Evolutionary conservation across 2,797 vertebrate genomes (phyloP), one percentile per base, ranked within the genome.

Genomic region (Cuculus canorus): DNA sequence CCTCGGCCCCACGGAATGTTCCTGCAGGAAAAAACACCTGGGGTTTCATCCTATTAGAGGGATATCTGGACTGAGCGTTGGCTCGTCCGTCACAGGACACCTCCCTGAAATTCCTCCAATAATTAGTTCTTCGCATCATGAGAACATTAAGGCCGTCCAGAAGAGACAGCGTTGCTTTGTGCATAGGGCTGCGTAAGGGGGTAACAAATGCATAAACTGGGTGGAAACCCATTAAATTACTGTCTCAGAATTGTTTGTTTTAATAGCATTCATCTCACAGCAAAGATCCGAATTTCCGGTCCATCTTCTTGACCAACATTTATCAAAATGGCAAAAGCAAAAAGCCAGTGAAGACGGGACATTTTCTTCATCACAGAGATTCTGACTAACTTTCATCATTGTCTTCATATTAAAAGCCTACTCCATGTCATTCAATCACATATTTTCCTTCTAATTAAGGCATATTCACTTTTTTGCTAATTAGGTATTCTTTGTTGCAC

Each of bases 401-500:
- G 48, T 76, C 71, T 79, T 95, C 92, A 64, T 96, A 97, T 95
- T 96, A 94, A 97, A 96, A 96, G 91, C 84, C 89, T 93, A 65
- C 65, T 91, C 94, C 43, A 77, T 43, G 76, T 96, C 98, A 97
- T 96, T 98, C 98, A 97, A 97, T 98, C 97, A 97, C 92, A 91
- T 72, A 95, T 95, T 97, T 96, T 95, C 95, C 97, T 95, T 94
- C 96, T 98, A 97, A 98, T 98, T 98, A 97, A 97, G 96, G 95
- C 96, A 97, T 96, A 98, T 97, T 97, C 98, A 96, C 86, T 96
- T 97, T 96, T 98, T 98, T 98, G 91, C 97, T 98, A 98, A 98
- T 98, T 98, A 98, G 97, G 97, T 97, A 97, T 97, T 98, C 97
- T 98, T 98, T 98, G 97, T 98, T 98, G 97, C 97, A 97, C 97